Base-by-base conservation (phyloP, 2,797 vertebrate genomes). In the Hephaestus fuliginosus region DNA sequence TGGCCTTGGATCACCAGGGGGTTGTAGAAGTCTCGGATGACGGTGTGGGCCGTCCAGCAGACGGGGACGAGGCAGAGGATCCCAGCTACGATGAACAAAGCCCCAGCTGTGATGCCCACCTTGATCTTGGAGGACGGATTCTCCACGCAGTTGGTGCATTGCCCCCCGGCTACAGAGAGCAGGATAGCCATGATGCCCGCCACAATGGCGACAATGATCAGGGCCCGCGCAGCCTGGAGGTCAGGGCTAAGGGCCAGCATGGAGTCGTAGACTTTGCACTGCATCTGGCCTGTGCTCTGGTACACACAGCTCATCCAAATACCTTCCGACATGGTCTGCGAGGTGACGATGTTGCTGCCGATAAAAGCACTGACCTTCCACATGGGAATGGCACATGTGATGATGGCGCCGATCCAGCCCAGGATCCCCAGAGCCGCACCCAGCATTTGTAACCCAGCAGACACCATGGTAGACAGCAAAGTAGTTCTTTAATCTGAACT, bases 201-300 rank as follows among this genome's bases (percentile, higher is more conserved):
- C 7, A 99, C 5, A 3, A 99, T 95, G 84, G 96, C 68, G 71
- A 99, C 65, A 70, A 99, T 67, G 1, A 90, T 89, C 48, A 99
- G 92, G 62, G 98, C 97, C 0, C 98, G 95, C 43, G 98, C 97
- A 0, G 97, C 98, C 92, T 99, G 98, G 63, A 99, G 96, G 89
- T 99, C 98, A 65, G 96, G 92, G 0, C 88, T 86, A 83, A 99
- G 94, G 0, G 97, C 97, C 90, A 99, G 93, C 96, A 99, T 73
- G 4, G 98, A 98, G 94, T 99, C 98, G 36, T 99, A 97, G 56
- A 99, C 94, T 90, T 97, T 98, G 89, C 98, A 99, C 81, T 99
- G 98, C 96, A 99, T 98, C 95, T 99, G 98, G 20, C 98, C 98
- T 0, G 98, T 99, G 94, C 98, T 99, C 95, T 98, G 98, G 46